Percentiles rank a stretch among this genome's conserved stretches.
Evolutionary conservation across 2,797 vertebrate species (phyloP).

Genomic region (Girardinus metallicus): DNA sequence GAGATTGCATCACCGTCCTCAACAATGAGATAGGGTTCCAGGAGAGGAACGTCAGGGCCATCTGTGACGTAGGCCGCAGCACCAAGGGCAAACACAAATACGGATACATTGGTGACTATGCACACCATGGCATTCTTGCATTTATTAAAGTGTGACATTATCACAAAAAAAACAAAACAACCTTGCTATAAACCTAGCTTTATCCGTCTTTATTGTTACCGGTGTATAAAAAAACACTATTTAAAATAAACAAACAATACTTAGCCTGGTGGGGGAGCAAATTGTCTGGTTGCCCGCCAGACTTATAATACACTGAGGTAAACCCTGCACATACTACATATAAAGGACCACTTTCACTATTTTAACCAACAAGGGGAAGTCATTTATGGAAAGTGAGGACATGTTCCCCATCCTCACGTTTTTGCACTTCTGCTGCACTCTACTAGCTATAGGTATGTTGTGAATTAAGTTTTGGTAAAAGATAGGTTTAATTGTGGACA

Average conservation of each 20-base stretch:
- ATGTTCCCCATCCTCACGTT: not conserved
- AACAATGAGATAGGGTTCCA: slow-evolving; percentile 85
- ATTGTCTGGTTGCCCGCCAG: too few species aligned
- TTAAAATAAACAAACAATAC: too few species aligned
- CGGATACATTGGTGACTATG: slow-evolving; percentile 82
- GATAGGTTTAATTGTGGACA: not conserved
- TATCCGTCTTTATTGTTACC: too few species aligned
- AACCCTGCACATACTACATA: not conserved
- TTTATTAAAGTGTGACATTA: not conserved
- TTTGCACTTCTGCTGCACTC: too few species aligned
- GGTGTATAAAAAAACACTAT: too few species aligned
- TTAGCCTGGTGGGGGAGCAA: too few species aligned
- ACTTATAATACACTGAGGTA: too few species aligned
- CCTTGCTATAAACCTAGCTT: too few species aligned
- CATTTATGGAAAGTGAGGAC: not conserved
- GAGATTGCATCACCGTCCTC: slow-evolving; percentile 78
- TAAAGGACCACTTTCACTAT: not conserved
- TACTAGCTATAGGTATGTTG: not conserved
- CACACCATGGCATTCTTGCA: too few species aligned
- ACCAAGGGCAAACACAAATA: slow-evolving; percentile 85
- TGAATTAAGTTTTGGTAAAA: not conserved
- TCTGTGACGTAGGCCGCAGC: slow-evolving; percentile 85
- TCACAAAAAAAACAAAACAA: not conserved
- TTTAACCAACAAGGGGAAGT: not conserved
- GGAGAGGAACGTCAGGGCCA: slow-evolving; percentile 80